Conservation (phyloP, 2,888 invertebrate species). For the Hemicrepidius hirtus region DNA sequence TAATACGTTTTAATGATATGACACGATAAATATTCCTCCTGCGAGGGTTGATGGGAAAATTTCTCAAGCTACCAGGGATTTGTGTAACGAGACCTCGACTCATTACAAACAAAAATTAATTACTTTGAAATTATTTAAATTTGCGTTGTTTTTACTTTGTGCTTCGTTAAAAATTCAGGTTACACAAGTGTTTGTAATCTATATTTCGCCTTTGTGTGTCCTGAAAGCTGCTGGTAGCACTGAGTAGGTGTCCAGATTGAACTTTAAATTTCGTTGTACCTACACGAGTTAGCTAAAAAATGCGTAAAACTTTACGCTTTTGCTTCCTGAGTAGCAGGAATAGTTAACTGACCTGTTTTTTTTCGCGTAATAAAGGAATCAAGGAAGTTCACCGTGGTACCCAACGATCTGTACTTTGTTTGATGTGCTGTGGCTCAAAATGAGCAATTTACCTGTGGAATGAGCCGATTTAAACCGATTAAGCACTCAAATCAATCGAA, state of each 20-base stretch:
- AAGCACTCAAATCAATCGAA: conserved; percentile 26
- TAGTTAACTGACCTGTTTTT: conserved; percentile 7
- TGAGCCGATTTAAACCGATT: conserved; percentile 41
- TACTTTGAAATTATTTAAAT: no score
- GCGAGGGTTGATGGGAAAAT: no score
- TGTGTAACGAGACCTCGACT: no score
- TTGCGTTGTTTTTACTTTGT: no score
- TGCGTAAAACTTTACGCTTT: conserved; percentile 22
- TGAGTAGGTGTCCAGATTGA: not conserved
- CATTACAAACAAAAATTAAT: no score
- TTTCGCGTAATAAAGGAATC: conserved; percentile 42
- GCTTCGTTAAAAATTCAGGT: no score
- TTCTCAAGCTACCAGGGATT: no score
- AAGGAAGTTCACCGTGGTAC: conserved; percentile 41
- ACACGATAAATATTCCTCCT: no score
- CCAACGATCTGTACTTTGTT: conserved; percentile 44
- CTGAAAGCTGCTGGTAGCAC: no score
- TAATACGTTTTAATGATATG: no score
- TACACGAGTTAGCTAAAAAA: conserved; percentile 5
- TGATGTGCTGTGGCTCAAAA: conserved; percentile 36
- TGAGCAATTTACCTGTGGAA: conserved; percentile 41
- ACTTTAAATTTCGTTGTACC: conserved; percentile 4
- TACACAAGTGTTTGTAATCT: no score
- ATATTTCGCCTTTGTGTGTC: no score
- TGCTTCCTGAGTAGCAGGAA: conserved; percentile 23